A percentile compares a stretch with the other conserved stretches of the same genome.
phyloP scores from a whole-genome alignment of 2,113 vertebrate species.

The Centropus unirufus region DNA sequence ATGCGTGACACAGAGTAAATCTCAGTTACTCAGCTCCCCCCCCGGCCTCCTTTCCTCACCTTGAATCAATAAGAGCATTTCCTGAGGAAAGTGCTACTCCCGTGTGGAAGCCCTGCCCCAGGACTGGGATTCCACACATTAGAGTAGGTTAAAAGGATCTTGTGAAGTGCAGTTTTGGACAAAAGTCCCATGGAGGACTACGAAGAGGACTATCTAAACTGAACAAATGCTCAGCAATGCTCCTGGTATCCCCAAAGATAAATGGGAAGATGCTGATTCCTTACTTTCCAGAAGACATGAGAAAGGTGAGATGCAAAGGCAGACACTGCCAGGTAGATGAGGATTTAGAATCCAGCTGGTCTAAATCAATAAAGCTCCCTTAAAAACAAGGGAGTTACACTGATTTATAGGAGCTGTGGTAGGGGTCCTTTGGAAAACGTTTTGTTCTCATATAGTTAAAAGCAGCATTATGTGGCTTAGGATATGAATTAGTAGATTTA shows the following conservation, averaged over 20 bases:
- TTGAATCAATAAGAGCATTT: conserved; percentile 56
- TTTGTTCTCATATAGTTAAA: not conserved
- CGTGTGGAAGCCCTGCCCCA: not conserved
- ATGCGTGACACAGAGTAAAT: conserved; percentile 22
- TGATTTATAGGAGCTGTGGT: conserved; percentile 50
- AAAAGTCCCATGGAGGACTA: not conserved
- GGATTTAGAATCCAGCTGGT: conserved; percentile 34
- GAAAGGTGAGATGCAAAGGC: not conserved
- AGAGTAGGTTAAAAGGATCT: conserved; percentile 42
- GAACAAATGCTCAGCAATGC: not conserved
- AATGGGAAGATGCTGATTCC: not conserved
- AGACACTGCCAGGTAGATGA: conserved; percentile 24
- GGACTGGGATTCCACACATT: conserved; percentile 4
- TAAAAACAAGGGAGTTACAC: conserved; percentile 10
- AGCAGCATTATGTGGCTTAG: not conserved
- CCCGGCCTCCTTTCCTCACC: conserved; percentile 46
- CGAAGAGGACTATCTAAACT: not conserved
- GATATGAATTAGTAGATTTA: not conserved
- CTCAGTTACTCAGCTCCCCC: not conserved
- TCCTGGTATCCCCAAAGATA: not conserved
- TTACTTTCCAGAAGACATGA: not conserved
- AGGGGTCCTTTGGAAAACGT: not conserved
- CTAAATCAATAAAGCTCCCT: conserved; percentile 24
- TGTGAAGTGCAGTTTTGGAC: conserved; percentile 26
- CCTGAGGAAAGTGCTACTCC: conserved; percentile 60